These are phyloP conservation scores for Leptobrachium leishanense DNA, from an alignment of 2,113 vertebrate species.

Conservation along the genomic window DNA sequence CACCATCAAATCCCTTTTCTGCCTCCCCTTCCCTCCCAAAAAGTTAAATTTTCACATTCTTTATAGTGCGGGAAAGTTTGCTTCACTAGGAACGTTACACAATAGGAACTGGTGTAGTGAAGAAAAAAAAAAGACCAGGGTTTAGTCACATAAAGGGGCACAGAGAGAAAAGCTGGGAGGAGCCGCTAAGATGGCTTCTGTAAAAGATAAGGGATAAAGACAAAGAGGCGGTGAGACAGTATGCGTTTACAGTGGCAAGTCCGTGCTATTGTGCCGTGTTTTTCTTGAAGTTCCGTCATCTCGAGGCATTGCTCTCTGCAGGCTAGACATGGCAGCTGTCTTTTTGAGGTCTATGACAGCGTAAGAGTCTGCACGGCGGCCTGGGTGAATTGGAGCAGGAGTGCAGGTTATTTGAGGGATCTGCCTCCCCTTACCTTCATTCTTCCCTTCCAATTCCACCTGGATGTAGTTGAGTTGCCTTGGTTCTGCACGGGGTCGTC, in stretches of 20 bases:
- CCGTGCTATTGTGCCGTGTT: conserved; percentile 98
- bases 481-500: conserved; percentile 75
- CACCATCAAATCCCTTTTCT: neutral
- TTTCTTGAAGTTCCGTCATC: conserved; percentile 96
- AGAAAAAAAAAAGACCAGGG: conserved; percentile 1
- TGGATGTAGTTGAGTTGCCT: conserved; percentile 98
- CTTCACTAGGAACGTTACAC: neutral
- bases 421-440: conserved; percentile 60
- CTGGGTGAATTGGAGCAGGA: conserved; percentile 50
- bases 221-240: conserved; percentile 15
- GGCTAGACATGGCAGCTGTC: conserved; percentile 95
- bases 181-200: conserved; percentile 31
- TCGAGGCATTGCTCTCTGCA: conserved; percentile 93
- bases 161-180: conserved; percentile 11
- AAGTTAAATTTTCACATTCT: conserved; percentile 33
- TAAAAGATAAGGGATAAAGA: conserved; percentile 10
- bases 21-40: neutral
- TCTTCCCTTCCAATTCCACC: conserved; percentile 87
- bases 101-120: neutral
- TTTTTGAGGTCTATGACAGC: conserved; percentile 97
- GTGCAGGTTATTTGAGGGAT: conserved; percentile 23
- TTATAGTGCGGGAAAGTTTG: conserved; percentile 15
- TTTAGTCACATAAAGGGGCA: neutral
- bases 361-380: conserved; percentile 85
- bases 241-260: conserved; percentile 86